Base-by-base conservation (phyloP, 2,113 vertebrate species). In the Chascanopsetta lugubris region DNA sequence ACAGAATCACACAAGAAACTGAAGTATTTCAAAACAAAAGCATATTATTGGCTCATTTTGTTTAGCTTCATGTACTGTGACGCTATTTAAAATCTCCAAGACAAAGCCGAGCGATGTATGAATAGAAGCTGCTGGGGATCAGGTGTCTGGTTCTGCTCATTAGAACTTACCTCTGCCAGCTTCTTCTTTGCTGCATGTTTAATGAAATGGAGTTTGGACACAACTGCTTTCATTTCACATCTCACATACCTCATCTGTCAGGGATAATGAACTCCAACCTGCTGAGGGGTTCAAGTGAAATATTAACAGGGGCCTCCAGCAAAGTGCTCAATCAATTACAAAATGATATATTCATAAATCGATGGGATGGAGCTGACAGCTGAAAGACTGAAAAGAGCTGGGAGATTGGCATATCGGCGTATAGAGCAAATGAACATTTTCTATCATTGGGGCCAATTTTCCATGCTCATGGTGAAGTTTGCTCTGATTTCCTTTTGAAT, bases 241-340 rank as follows among this genome's bases (percentile, higher is more conserved):
- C 67, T 60, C 15, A 40, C 68, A 74, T 64, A 68, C 53, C 72
- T 75, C 61, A 46, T 75, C 79, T 80, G 84, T 87, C 81, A 85
- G 70, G 83, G 69, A 77, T 76, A 79, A 87, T 85, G 72, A 77
- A 75, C 77, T 84, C 78, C 49, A 79, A 79, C 86, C 81, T 84
- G 66, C 75, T 48, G 66, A 83, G 82, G 67, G 86, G 82, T 88
- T n/a, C 85, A 87, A 79, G 77, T 87, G 81, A 87, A 88, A 89
- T 89, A 89, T 88, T 85, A 86, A 87, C 80, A 80, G 80, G 81
- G 57, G 70, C 67, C 65, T 72, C 40, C 48, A 80, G 73, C 75
- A 83, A 74, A 75, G 70, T 58, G 53, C 63, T 60, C 77, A 77
- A 83, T 85, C 87, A 88, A 85, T 82, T 83, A 73, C 68, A 26